Percentiles rank a stretch among this genome's conserved stretches.
phyloP scores from a whole-genome alignment of 2,888 invertebrate genomes.

The Tenthredo distinguenda region DNA sequence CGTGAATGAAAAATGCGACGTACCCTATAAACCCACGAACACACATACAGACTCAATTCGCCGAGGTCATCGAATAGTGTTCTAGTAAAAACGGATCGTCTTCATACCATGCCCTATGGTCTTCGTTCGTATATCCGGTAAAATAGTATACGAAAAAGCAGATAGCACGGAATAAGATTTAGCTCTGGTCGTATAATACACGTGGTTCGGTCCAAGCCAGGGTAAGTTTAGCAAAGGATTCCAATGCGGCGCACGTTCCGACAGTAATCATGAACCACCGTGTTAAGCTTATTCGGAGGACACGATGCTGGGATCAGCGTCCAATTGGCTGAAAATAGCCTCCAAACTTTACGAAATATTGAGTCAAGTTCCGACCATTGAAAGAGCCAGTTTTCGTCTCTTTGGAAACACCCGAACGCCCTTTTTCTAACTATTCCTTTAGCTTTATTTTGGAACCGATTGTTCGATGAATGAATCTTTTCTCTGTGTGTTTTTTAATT shows the following conservation, averaged over 20 bases:
- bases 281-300: conserved; percentile 47
- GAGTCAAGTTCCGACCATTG: not conserved
- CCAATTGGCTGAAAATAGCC: conserved; percentile 45
- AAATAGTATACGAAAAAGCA: not conserved
- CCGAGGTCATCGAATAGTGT: conserved; percentile 4
- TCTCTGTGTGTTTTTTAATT: not conserved
- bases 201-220: conserved; percentile 25
- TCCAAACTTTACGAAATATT: conserved; percentile 25
- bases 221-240: conserved; percentile 29
- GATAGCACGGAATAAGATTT: not conserved
- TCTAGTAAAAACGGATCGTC: not conserved
- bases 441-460: not conserved
- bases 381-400: not conserved
- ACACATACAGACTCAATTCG: not conserved
- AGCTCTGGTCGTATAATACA: conserved; percentile 33
- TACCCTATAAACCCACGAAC: not conserved
- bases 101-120: not conserved
- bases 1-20: not conserved
- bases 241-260: conserved; percentile 42
- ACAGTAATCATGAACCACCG: conserved; percentile 50
- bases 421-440: not conserved
- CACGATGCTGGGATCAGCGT: conserved; percentile 32
- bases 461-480: not conserved
- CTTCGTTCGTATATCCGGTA: not conserved
- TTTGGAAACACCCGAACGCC: not conserved